Percentiles rank a stretch among this genome's conserved stretches.
These are phyloP conservation scores for Plagodis dolabraria DNA, from an alignment of 2,888 invertebrate genomes.

Conservation along the genomic window DNA sequence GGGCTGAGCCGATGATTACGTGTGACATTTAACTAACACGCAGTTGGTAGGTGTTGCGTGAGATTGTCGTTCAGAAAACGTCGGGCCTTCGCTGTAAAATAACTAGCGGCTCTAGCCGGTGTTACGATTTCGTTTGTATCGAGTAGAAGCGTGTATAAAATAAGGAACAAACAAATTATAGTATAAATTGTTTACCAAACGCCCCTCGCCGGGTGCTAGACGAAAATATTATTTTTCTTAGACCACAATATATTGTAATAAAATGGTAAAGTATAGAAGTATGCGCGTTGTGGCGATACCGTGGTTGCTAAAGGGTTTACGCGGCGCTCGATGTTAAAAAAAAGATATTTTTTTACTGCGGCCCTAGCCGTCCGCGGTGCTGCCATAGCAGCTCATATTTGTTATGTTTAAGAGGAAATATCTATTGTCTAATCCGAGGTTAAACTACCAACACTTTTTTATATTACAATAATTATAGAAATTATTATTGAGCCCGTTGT, in stretches of 20 bases:
- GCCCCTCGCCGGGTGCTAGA: constrained; percentile 73
- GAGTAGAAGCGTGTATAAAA: constrained; percentile 64
- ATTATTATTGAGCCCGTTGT: constrained; percentile 81
- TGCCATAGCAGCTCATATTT: constrained; percentile 63
- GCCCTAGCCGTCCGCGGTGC: constrained; percentile 20
- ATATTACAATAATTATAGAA: constrained; percentile 86
- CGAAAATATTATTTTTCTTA: constrained; percentile 85
- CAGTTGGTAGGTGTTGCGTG: constrained; percentile 3
- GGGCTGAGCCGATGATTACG: constrained; percentile 9
- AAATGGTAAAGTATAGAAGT: constrained; percentile 76
- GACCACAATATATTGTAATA: constrained; percentile 84
- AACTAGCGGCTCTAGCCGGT: constrained; percentile 45
- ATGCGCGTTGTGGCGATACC: constrained; percentile 48
- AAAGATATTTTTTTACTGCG: constrained; percentile 80
- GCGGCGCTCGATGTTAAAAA: constrained; percentile 57
- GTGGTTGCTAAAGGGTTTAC: constrained; percentile 39
- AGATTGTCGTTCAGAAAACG: constrained; percentile 38
- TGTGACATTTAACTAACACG: neutral
- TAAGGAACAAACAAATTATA: constrained; percentile 81
- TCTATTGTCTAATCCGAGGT: constrained; percentile 85
- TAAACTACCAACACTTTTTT: constrained; percentile 85
- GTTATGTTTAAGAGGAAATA: constrained; percentile 85
- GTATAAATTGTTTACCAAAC: constrained; percentile 82
- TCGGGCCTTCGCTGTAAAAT: constrained; percentile 58
- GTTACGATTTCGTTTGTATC: constrained; percentile 59